Conservation (phyloP, 2,113 vertebrate species). For the Galemys pyrenaicus region DNA sequence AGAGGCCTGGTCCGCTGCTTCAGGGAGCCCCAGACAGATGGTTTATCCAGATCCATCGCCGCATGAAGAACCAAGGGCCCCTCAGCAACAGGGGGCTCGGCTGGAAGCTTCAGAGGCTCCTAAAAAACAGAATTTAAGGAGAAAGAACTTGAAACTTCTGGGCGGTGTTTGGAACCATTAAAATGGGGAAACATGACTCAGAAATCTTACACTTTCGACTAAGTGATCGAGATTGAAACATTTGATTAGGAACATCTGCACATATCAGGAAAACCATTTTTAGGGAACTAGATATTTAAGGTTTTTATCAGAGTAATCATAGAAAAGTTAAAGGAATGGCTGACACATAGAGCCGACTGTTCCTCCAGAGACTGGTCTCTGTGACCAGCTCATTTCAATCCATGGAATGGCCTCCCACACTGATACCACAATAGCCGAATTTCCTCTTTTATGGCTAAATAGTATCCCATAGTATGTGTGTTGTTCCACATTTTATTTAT, state of each 20-base stretch:
- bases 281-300: neutral
- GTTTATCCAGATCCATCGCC: constrained; percentile 87
- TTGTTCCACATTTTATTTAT: neutral
- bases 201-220: neutral
- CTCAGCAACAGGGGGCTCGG: neutral
- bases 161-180: neutral
- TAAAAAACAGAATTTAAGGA: constrained; percentile 68
- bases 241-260: constrained; percentile 39
- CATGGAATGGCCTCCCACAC: neutral
- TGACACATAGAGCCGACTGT: neutral
- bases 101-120: constrained; percentile 14
- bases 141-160: constrained; percentile 54
- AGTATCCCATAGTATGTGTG: neutral
- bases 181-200: neutral
- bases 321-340: neutral
- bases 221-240: constrained; percentile 55
- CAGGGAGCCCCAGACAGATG: constrained; percentile 87
- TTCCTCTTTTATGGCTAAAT: neutral
- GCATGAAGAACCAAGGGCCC: constrained; percentile 33
- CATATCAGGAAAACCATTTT: neutral
- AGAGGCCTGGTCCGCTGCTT: constrained; percentile 86
- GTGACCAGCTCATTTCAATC: neutral
- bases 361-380: neutral
- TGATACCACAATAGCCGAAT: neutral
- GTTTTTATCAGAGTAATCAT: neutral